Evolutionary conservation across 2,113 vertebrate genomes (phyloP).

Genomic region (Psittacus erithacus): DNA sequence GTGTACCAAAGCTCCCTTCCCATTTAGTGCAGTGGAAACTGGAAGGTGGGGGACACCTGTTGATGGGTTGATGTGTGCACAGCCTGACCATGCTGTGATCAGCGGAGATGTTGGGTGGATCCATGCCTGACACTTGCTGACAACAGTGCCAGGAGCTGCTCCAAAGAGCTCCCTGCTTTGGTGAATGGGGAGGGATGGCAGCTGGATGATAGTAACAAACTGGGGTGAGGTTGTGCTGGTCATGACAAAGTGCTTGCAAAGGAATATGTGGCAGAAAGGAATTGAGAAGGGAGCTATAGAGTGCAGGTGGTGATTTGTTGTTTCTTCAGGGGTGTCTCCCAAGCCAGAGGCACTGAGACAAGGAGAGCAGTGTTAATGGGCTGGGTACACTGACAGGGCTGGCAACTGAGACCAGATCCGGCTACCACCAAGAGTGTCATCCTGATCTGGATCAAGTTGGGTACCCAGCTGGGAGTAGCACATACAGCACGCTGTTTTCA

Average conservation of each 20-base stretch:
- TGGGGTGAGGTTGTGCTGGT: neutral
- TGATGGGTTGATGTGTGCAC: neutral
- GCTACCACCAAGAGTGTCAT: neutral
- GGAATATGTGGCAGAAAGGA: neutral
- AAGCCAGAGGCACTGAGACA: neutral
- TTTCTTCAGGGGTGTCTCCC: neutral
- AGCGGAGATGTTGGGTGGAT: neutral
- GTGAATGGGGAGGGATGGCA: neutral
- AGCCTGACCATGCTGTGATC: neutral
- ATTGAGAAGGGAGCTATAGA: fast-evolving
- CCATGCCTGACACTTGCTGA: neutral
- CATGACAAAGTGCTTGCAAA: neutral
- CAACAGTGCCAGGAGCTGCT: neutral
- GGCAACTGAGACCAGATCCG: neutral
- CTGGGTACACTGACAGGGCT: neutral
- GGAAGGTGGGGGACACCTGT: neutral
- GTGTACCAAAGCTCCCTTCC: neutral
- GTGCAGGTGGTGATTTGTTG: neutral
- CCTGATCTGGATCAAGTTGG: neutral
- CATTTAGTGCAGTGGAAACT: neutral
- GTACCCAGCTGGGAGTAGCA: neutral
- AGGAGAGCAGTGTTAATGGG: neutral
- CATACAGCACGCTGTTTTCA: neutral
- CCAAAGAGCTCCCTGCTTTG: neutral
- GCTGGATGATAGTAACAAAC: neutral